Evolutionary conservation across 1,140 invertebrate genomes (phyloP), one percentile per base, ranked within the genome.

Genomic region (Drosophila repleta): DNA sequence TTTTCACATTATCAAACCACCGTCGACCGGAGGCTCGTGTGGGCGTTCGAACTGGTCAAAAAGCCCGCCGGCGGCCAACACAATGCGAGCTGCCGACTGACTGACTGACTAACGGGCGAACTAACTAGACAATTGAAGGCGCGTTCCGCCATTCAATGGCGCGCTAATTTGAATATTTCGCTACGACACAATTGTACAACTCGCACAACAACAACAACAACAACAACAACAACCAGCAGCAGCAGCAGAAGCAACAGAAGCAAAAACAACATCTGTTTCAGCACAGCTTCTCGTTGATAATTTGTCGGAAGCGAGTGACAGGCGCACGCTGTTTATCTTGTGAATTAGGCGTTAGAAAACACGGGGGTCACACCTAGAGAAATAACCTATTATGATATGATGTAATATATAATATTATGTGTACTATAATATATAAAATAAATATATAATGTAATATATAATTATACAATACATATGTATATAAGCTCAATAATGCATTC

Each of bases 251-350:
- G n/a, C 17, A 46, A 18, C 55, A 35, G 20, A 55, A 18, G 13
- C 49, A 52, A 26, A 29, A 24, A 32, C 21, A 62, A 39, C 17
- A 35, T n/a, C 51, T 68, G 60, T 51, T 15, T 61, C 51, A 39
- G 52, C 26, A 45, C 65, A 61, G 53, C 69, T 72, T 32, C 45
- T 32, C 37, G 51, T 74, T 81, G 82, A 85, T 87, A 87, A 87
- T 87, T 87, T 76, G 67, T 87, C 82, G 82, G 82, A 87, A 88
- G 72, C 83, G 46, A 62, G 74, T 87, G 83, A 88, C 82, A 87
- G 83, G 78, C 74, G 82, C 55, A 63, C 71, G 70, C 82, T 74
- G 82, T 88, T 87, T 88, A 87, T 87, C 82, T 87, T 87, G 78
- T 78, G 85, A 87, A 82, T 88, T 79, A 70, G 77, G 52, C 64